phyloP scores from a whole-genome alignment of 2,888 invertebrate genomes.

The Stegophylla sp. region DNA sequence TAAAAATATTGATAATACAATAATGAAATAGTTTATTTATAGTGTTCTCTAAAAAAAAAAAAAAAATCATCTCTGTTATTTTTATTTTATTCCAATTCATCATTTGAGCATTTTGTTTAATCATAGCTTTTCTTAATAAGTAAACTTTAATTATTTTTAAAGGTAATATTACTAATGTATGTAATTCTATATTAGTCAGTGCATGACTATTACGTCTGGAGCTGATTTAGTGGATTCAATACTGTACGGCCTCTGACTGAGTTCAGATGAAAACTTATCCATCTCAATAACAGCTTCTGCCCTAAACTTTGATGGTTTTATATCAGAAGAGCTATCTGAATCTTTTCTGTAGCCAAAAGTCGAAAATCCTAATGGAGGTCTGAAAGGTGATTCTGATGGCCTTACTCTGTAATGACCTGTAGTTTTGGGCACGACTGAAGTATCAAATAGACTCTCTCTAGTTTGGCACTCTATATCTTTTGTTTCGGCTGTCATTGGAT shows the following conservation, averaged over 20 bases:
- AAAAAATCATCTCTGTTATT: neutral
- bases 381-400: slow-evolving; percentile 55
- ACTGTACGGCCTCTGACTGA: slow-evolving; percentile 72
- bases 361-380: slow-evolving; percentile 65
- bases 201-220: slow-evolving; percentile 86
- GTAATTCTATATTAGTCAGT: slow-evolving; percentile 70
- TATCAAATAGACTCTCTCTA: slow-evolving; percentile 75
- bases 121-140: slow-evolving; percentile 35
- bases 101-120: slow-evolving; percentile 51
- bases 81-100: slow-evolving; percentile 37
- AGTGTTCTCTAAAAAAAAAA: neutral
- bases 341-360: slow-evolving; percentile 68
- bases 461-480: slow-evolving; percentile 83
- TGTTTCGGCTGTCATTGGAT: slow-evolving; percentile 65
- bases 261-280: slow-evolving; percentile 64
- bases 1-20: neutral
- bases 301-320: slow-evolving; percentile 64
- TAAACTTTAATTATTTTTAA: slow-evolving; percentile 12
- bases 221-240: slow-evolving; percentile 86
- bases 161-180: slow-evolving; percentile 17
- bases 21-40: neutral
- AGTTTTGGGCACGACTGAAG: slow-evolving; percentile 46
- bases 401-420: slow-evolving; percentile 60
- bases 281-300: slow-evolving; percentile 73
- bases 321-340: slow-evolving; percentile 50